Base-by-base conservation (phyloP, 1,140 invertebrate species). In the Chionoecetes opilio region DNA sequence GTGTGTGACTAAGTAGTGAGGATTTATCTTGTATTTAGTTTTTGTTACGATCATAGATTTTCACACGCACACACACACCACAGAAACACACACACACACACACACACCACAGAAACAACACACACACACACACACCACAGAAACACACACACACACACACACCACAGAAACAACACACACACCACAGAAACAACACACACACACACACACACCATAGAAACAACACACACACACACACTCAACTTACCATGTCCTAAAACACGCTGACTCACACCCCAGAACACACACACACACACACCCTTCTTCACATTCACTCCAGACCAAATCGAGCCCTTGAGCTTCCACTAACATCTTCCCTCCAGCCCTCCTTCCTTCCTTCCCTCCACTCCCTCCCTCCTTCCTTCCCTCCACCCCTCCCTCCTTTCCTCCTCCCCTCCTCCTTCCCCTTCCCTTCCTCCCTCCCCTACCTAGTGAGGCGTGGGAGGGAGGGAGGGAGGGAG, bases 281-380 rank as follows among this genome's bases (percentile, higher is more conserved):
- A 17, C 89, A 46, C 89, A 46, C 89, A 91, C 37, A 46, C 41
- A 91, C 46, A 46, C 89, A 91, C 38, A 91, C 89, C n/a, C 88
- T 14, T 38, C 29, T 41, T 17, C 87, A 37, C 87, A 38, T 38
- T 14, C 38, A 89, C 37, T 8, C 35, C 21, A 29, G 3, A 6
- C 38, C 38, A 32, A 31, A 31, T 31, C 89, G 11, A 32, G 35
- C 46, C 41, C 31, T 0, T 14, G 8, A 63, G 46, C 5, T 32
- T 32, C 89, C 26, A 0, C 89, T 63, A n/a, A 38, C 89, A 90
- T 53, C 88, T 53, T 41, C 87, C 21, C 35, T 53, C 38, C 41
- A 2, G 0, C 31, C 37, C 88, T 46, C 35, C 21, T 29, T 31
- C 41, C 2, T 2, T 46, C 38, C 41, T 31, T 53, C 5, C n/a